Percentiles rank a stretch among this genome's conserved stretches.
Evolutionary conservation across 53 echinoderm and acorn worm species (phyloP).

Genomic region (Temnopleurus reevesii): DNA sequence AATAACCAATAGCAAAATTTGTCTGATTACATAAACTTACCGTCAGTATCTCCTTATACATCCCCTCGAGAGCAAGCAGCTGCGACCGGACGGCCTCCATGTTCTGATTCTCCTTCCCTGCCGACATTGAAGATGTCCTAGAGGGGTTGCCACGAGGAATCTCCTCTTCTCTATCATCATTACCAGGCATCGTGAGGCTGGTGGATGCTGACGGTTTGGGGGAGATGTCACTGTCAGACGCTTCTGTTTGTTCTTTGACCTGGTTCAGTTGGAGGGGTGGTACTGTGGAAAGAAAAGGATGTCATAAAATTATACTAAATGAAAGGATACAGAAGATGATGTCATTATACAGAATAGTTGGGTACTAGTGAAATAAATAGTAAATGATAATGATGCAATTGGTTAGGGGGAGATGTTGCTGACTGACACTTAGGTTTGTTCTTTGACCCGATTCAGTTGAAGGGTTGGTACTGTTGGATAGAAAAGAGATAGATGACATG

Average conservation of each 20-base stretch:
- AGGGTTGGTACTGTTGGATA: too few species aligned
- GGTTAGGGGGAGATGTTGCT: too few species aligned
- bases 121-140: not conserved
- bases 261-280: slow-evolving; percentile 63
- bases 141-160: not conserved
- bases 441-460: too few species aligned
- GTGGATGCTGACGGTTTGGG: not conserved
- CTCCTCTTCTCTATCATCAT: slow-evolving; percentile 21
- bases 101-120: slow-evolving; percentile 63
- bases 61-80: slow-evolving; percentile 82
- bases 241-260: slow-evolving; percentile 73
- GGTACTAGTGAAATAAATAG: too few species aligned
- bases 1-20: not conserved
- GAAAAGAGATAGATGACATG: too few species aligned
- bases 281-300: too few species aligned
- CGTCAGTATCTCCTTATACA: slow-evolving; percentile 90
- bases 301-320: too few species aligned
- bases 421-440: too few species aligned
- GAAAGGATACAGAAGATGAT: too few species aligned
- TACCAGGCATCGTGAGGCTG: not conserved
- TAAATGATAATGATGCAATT: too few species aligned
- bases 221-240: slow-evolving; percentile 66
- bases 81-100: slow-evolving; percentile 80
- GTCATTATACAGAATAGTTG: too few species aligned
- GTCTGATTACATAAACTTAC: not conserved